Evolutionary conservation across 2,888 invertebrate species (phyloP).

Genomic region (Bembecia ichneumoniformis): DNA sequence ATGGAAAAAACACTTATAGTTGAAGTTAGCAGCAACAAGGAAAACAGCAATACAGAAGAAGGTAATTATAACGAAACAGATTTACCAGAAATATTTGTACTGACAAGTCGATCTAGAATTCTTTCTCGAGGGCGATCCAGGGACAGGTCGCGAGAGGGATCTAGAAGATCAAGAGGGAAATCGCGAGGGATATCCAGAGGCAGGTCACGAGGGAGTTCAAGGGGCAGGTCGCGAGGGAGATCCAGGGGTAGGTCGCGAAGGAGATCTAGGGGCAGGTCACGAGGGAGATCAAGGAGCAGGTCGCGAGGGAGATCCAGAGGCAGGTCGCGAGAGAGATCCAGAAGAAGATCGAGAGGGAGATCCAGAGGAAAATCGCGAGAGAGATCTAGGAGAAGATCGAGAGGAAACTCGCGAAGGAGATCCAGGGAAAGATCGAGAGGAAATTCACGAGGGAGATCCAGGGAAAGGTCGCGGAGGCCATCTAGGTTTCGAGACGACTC

Average conservation of each 20-base stretch:
- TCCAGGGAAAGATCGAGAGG: conserved; percentile 5
- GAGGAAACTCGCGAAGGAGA: not conserved
- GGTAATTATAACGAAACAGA: not conserved
- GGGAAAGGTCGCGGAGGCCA: conserved; percentile 2
- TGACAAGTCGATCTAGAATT: too few species aligned
- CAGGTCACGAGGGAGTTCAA: not conserved
- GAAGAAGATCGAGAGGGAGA: conserved; percentile 7
- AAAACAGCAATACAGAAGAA: not conserved
- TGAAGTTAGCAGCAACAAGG: not conserved
- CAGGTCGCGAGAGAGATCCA: conserved; percentile 5
- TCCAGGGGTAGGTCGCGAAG: conserved; percentile 12
- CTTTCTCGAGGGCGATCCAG: not conserved
- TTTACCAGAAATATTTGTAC: too few species aligned
- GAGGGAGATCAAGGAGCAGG: conserved; percentile 7
- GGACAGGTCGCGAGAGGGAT: not conserved
- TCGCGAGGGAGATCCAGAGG: conserved; percentile 9
- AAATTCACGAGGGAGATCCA: conserved; percentile 1
- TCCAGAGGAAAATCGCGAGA: conserved; percentile 4
- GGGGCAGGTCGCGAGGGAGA: conserved; percentile 4
- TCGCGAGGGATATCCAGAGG: not conserved
- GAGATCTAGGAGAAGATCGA: not conserved
- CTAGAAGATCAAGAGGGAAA: not conserved
- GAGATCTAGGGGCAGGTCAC: conserved; percentile 11
- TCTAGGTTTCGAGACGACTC: conserved; percentile 5
- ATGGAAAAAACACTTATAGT: not conserved